Base-by-base conservation (phyloP, 1,140 invertebrate species). In the Spodoptera frugiperda region DNA sequence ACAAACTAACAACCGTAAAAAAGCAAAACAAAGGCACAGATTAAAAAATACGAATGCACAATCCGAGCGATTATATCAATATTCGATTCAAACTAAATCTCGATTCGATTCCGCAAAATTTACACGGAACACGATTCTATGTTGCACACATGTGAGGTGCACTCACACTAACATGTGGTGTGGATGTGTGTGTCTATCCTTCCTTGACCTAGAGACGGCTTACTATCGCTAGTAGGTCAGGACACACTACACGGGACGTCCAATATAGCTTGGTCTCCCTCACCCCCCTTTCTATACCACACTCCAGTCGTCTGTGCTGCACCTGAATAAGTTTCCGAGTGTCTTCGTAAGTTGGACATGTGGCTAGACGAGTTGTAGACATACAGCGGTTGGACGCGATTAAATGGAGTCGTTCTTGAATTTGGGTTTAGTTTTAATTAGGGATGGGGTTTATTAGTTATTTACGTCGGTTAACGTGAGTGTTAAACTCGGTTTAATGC, bases 151-250 rank as follows among this genome's bases (percentile, higher is more conserved):
- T 44, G 19, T 49, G 61, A 9, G 74, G 33, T 8, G 44, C 44
- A 48, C 63, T 49, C 25, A 39, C 15, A 21, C 39, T 39, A 39
- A 48, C 30, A 44, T 63, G 61, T 46, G 39, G 4, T 74, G 63
- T 76, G 48, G 53, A 80, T 90, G 90, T 92, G 89, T 91, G 91
- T 83, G 91, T 92, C 84, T 91, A 91, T 89, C 91, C 89, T 92
- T 92, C 89, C 90, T 90, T 93, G 91, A 93, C 91, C 91, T 93
- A 93, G 90, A 89, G 86, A 81, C 82, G 85, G 82, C 83, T 39
- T 83, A 89, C 87, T 89, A 90, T 89, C 88, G 88, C 87, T 84
- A 91, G 88, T 93, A 93, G 91, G 91, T 93, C 91, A 92, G 91
- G 89, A 91, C 85, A 88, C 85, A 90, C 89, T 90, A 91, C 82